Evolutionary conservation across 2,888 invertebrate genomes (phyloP).

Genomic region (Yponomeuta plumbellus): DNA sequence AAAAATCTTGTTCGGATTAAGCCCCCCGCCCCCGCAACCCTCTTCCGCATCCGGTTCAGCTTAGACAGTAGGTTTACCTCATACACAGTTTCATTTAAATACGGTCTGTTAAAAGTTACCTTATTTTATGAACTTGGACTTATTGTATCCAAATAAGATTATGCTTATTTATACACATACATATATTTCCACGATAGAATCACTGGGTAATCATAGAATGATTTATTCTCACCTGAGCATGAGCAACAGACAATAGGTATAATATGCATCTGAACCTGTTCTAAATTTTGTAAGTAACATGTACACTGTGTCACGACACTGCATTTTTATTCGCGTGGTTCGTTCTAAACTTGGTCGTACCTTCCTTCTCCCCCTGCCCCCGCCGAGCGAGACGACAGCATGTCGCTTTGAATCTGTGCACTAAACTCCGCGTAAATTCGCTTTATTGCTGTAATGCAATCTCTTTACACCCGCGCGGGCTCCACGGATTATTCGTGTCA

Average conservation of each 20-base stretch:
- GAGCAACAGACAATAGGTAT: no score
- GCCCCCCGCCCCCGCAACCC: conserved; percentile 49
- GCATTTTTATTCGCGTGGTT: not conserved
- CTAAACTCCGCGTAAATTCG: conserved; percentile 32
- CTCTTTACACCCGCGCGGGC: conserved; percentile 55
- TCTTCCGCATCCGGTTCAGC: not conserved
- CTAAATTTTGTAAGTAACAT: not conserved
- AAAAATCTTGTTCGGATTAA: conserved; percentile 68
- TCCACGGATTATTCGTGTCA: conserved; percentile 63
- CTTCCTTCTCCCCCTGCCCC: not conserved
- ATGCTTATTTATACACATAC: no score
- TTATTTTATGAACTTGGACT: not conserved
- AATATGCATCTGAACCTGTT: no score
- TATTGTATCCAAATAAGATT: not conserved
- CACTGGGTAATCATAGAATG: no score
- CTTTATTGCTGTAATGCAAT: conserved; percentile 73
- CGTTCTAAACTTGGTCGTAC: not conserved
- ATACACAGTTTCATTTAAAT: not conserved
- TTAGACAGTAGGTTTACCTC: not conserved
- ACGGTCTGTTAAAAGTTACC: no score
- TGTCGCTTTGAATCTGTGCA: not conserved
- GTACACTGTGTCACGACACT: not conserved
- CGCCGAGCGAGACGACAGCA: not conserved
- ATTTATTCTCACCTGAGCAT: no score
- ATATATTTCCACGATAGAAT: no score